Percentiles rank a stretch among this genome's conserved stretches.
phyloP scores from a whole-genome alignment of 37 sponge, comb jelly and placozoan species.

The Chondrosia reniformis region DNA sequence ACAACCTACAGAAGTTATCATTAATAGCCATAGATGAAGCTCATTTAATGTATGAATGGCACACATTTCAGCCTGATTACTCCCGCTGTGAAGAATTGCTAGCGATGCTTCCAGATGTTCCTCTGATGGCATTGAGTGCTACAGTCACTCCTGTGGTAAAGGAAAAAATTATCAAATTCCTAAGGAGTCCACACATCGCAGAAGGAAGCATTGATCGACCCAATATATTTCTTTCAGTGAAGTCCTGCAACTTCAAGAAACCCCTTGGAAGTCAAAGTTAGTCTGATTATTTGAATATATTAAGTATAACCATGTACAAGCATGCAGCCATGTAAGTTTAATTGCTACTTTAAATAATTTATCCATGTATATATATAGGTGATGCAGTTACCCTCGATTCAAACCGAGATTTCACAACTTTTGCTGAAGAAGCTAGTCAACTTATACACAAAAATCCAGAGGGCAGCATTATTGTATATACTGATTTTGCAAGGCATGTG shows the following conservation, averaged over 20 bases:
- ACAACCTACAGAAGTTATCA: background rate
- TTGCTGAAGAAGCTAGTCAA: background rate
- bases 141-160: conserved; percentile 20
- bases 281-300: too few relatives aligned
- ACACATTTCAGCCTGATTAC: conserved; percentile 26
- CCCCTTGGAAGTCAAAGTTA: too few relatives aligned
- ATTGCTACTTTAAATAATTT: too few relatives aligned
- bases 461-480: conserved; percentile 16
- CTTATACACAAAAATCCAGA: background rate
- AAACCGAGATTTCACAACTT: too few relatives aligned
- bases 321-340: too few relatives aligned
- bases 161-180: background rate
- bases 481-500: conserved; percentile 33
- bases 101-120: conserved; percentile 9
- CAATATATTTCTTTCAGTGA: background rate
- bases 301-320: too few relatives aligned
- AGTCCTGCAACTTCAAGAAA: too few relatives aligned
- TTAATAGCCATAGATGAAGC: conserved; percentile 49
- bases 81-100: background rate
- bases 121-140: conserved; percentile 42
- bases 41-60: conserved; percentile 28
- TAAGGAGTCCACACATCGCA: background rate
- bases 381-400: too few relatives aligned
- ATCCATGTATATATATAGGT: too few relatives aligned
- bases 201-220: background rate